phyloP scores from a whole-genome alignment of 2,113 vertebrate species.

The Clarias magur region DNA sequence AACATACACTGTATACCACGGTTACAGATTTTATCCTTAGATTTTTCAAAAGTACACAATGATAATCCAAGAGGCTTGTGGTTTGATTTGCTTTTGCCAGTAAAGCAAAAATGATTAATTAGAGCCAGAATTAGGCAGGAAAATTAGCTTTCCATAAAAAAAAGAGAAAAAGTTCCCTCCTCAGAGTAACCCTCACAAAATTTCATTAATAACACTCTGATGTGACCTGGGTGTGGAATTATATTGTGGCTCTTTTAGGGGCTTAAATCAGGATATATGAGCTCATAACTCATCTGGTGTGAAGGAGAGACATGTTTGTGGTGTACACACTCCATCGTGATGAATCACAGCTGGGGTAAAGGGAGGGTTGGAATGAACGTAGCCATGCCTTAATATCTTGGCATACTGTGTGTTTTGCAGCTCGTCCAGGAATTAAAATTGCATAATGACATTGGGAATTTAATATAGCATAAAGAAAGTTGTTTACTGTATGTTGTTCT shows the following conservation, averaged over 20 bases:
- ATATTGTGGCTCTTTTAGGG: conserved; percentile 53
- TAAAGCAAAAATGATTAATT: background rate
- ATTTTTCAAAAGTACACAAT: background rate
- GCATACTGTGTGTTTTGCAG: background rate
- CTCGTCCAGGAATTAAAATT: conserved; percentile 37
- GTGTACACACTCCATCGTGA: conserved; percentile 38
- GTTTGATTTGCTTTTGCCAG: background rate
- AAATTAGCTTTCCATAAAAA: conserved; percentile 53
- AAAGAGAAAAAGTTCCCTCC: conserved; percentile 39
- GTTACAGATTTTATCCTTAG: background rate
- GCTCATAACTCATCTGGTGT: conserved; percentile 58
- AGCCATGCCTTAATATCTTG: conserved; percentile 8
- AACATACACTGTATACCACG: background rate
- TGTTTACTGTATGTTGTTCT: conserved; percentile 43
- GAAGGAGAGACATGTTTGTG: conserved; percentile 9
- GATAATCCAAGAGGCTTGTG: background rate
- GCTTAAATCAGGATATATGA: conserved; percentile 59
- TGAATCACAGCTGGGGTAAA: conserved; percentile 40
- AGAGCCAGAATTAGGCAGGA: background rate
- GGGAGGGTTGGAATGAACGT: conserved; percentile 30
- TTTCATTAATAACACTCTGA: conserved; percentile 62
- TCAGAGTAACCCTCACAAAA: conserved; percentile 38
- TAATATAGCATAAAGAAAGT: conserved; percentile 40
- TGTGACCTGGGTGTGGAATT: conserved; percentile 57
- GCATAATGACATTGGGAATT: conserved; percentile 37